Base-by-base conservation (phyloP, 2,797 vertebrate species). In the Todus mexicanus region DNA sequence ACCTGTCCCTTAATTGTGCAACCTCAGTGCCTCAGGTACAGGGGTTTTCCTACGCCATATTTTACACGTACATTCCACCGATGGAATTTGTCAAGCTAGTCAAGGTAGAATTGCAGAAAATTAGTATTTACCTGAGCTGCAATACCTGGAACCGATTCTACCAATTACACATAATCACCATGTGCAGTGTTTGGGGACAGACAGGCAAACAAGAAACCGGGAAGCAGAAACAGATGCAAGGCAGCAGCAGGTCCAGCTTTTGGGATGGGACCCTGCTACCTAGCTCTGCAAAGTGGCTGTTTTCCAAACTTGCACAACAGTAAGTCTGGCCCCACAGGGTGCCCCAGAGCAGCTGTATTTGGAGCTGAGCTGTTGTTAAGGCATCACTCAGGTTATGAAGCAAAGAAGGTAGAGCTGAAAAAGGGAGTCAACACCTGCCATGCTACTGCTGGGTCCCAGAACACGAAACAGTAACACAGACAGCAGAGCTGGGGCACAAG, bases 161-260 rank as follows among this genome's bases (percentile, higher is more conserved):
- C 61, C 90, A 92, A 94, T 68, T 87, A 93, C 82, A 77, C n/a
- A 66, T 84, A 93, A 94, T 92, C 70, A 59, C 75, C 48, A 81
- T 3, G 3, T 51, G n/a, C 54, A 47, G 51, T 53, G 64, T 89
- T 50, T 68, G 59, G 87, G 82, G 84, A 91, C 43, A 61, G 47
- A 20, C 61, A 81, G 7, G 25, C 65, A 83, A 90, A 83, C 78
- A 77, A 61, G 65, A 71, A 71, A 84, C 4, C 9, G n/a, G 78
- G 38, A 87, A 75, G 48, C 59, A 89, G 59, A 77, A 84, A 73
- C 7, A 81, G 70, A 73, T n/a, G 76, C 14, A 59, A 92, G 47
- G 64, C 26, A 48, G 60, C 56, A 31, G 50, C 1, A 10, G 35
- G 79, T 75, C 63, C 82, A 84, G 40, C 47, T 85, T 72, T 43